These are phyloP conservation scores for Caradrina clavipalpis DNA, from an alignment of 2,888 invertebrate species.

Conservation along the genomic window DNA sequence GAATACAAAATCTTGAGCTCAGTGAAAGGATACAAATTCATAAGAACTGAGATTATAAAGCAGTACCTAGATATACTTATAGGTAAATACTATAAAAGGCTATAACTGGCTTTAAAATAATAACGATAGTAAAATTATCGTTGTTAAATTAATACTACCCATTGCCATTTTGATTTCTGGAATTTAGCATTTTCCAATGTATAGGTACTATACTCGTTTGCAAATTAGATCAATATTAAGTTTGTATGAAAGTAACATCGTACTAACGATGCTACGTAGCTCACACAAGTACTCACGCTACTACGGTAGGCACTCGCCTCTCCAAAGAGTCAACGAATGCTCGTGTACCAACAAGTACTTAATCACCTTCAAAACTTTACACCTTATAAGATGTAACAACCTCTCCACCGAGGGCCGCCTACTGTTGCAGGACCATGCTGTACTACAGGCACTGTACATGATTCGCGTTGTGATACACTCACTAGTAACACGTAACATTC, in stretches of 20 bases:
- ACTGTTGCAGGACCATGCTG: not conserved
- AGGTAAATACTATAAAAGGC: no score
- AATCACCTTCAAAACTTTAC: constrained; percentile 21
- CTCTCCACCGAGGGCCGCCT: constrained; percentile 2
- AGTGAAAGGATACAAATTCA: not conserved
- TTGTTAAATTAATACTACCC: not conserved
- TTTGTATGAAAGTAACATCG: no score
- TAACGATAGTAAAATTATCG: not conserved
- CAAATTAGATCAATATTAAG: no score
- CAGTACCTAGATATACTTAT: not conserved
- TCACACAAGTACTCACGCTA: no score
- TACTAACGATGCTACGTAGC: no score
- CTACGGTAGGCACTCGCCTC: not conserved
- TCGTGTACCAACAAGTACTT: not conserved
- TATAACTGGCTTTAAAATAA: not conserved
- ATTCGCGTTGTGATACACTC: constrained; percentile 8
- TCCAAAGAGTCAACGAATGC: not conserved
- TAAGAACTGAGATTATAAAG: not conserved
- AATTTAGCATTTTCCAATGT: not conserved
- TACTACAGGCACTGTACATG: not conserved
- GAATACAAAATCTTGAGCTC: not conserved
- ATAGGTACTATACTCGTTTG: no score
- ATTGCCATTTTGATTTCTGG: not conserved
- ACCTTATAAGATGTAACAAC: constrained; percentile 25
- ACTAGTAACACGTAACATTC: constrained; percentile 4